Percentiles rank a stretch among this genome's conserved stretches.
phyloP scores from a whole-genome alignment of 2,888 invertebrate species.

The Troides oblongomaculatus region DNA sequence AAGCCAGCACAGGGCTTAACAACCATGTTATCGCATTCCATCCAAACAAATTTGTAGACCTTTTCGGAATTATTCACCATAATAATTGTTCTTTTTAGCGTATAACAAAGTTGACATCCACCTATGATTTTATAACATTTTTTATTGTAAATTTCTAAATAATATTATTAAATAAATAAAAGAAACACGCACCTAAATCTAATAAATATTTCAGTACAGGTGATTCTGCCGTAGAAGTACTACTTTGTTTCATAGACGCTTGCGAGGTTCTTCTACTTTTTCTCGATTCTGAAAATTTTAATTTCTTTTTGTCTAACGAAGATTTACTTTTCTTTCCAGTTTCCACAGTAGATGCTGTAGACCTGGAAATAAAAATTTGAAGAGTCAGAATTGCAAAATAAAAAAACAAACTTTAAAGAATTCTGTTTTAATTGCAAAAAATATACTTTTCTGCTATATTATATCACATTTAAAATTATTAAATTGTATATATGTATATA shows the following conservation, averaged over 20 bases:
- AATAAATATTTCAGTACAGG: constrained; percentile 66
- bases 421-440: neutral
- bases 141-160: neutral
- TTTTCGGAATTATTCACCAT: constrained; percentile 74
- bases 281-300: constrained; percentile 42
- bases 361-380: constrained; percentile 27
- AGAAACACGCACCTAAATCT: constrained; percentile 54
- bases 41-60: constrained; percentile 69
- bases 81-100: constrained; percentile 59
- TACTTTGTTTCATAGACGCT: constrained; percentile 50
- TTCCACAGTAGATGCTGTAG: constrained; percentile 52
- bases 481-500: too few species aligned
- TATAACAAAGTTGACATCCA: constrained; percentile 61
- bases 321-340: constrained; percentile 55
- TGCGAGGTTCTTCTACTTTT: constrained; percentile 50
- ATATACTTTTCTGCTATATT: neutral
- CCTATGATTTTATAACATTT: constrained; percentile 42
- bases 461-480: neutral
- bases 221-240: constrained; percentile 43
- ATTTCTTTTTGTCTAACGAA: constrained; percentile 49
- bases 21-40: constrained; percentile 51
- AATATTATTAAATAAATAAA: neutral
- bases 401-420: neutral
- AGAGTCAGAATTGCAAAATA: neutral
- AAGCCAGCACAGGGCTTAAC: constrained; percentile 67